phyloP scores from a whole-genome alignment of 2,797 vertebrate species.

The Lepidocolaptes lacrymiger region DNA sequence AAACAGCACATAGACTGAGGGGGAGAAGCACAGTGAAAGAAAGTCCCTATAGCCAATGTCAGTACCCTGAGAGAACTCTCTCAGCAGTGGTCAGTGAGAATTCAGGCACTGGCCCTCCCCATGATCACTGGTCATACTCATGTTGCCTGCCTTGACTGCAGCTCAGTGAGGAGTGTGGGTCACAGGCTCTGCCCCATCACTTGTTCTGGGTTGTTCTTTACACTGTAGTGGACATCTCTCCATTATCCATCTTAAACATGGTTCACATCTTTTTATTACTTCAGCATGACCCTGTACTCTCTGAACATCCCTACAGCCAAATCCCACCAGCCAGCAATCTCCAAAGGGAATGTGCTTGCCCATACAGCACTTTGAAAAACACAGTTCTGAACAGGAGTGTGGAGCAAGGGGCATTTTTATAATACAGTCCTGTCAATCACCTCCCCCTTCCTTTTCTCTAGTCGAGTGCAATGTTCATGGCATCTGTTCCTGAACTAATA shows the following conservation, averaged over 20 bases:
- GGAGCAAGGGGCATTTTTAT: not conserved
- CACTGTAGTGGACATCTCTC: not conserved
- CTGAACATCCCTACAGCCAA: not conserved
- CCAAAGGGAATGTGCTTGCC: not conserved
- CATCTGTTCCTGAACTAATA: not conserved
- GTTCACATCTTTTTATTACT: not conserved
- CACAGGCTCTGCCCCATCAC: not conserved
- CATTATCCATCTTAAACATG: not conserved
- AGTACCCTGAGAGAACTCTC: not conserved
- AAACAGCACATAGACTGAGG: not conserved
- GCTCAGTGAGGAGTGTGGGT: not conserved
- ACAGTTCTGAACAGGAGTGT: not conserved
- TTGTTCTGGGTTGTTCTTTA: not conserved
- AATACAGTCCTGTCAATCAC: not conserved
- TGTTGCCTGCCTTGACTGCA: accelerated
- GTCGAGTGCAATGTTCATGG: not conserved
- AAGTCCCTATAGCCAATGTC: not conserved
- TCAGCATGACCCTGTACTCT: not conserved
- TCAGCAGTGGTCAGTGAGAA: not conserved
- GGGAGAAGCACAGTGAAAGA: not conserved
- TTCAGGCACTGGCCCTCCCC: not conserved
- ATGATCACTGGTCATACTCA: not conserved
- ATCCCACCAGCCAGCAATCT: not conserved
- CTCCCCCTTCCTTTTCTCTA: not conserved
- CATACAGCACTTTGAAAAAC: not conserved